Evolutionary conservation across 2,797 vertebrate species (phyloP), one percentile per base, ranked within the genome.

Genomic region (Onychomys leucogaster): DNA sequence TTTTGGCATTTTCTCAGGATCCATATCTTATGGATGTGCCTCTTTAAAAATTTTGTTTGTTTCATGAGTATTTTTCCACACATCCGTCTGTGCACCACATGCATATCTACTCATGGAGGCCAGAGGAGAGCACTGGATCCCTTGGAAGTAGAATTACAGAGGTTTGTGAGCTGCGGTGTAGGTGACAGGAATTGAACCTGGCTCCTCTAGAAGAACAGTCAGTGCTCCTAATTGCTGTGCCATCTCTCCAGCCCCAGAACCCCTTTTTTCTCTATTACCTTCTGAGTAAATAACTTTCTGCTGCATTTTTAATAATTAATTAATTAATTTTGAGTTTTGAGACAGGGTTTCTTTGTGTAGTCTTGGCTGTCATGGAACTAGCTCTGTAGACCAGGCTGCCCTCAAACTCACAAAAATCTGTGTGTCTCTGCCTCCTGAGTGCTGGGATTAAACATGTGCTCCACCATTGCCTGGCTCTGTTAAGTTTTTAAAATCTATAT

Each of bases 201-300:
- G 61, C 43, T 67, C 61, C 61, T 49, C 29, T 65, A 32, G 29
- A 83, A 43, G 37, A 49, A 52, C 52, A 52, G 52, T 52, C 52
- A 52, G 52, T 52, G 32, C 32, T 69, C 43, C 25, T 69, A 67
- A 2, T 85, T 5, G 34, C 13, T 23, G 43, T 69, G 32, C 21
- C 65, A 8, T 69, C 43, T 25, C 43, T 85, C 19, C 5, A 34
- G 29, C 19, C 16, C 32, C 41, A 0, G 52, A 52, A 14, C 52
- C 13, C 14, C 52, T 52, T 52, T 52, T 52, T 52, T 52, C 52
- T 52, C 52, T 52, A 14, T 52, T 55, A 59, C 90, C n/a, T 63
- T 96, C 63, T 77, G 11, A 69, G 8, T 93, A 49, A 37, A 93
- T 93, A 46, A 52, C 21, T 84, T 96, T 95, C 76, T 88, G 43